Evolutionary conservation across 2,888 invertebrate species (phyloP).

Genomic region (Mesorhabditis sp.): DNA sequence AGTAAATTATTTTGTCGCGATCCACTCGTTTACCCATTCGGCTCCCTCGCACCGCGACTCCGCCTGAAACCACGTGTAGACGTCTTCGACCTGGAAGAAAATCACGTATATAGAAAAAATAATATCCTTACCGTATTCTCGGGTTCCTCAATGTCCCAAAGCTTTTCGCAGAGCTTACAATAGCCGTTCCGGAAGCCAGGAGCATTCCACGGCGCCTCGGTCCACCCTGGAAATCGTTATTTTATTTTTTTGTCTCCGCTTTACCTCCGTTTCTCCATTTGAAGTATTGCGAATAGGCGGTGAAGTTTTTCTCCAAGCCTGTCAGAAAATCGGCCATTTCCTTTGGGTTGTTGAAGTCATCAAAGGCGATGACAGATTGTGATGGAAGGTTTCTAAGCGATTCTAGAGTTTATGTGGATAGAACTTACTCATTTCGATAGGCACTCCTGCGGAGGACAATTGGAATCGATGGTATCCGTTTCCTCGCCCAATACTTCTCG

Average conservation of each 20-base stretch:
- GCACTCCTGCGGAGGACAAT: slow-evolving; percentile 46
- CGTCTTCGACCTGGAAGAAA: slow-evolving; percentile 28
- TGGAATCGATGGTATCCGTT: slow-evolving; percentile 39
- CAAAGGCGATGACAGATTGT: slow-evolving; percentile 51
- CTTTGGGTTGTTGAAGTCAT: slow-evolving; percentile 43
- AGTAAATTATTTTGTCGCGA: background rate
- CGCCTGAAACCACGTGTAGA: slow-evolving; percentile 35
- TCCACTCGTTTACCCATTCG: slow-evolving; percentile 32
- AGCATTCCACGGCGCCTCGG: slow-evolving; percentile 49
- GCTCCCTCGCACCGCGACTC: slow-evolving; percentile 37
- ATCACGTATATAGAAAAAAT: background rate
- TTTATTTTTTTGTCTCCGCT: background rate
- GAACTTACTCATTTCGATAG: slow-evolving; percentile 24
- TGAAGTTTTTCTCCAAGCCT: slow-evolving; percentile 24
- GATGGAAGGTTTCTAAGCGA: slow-evolving; percentile 40
- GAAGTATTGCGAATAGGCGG: slow-evolving; percentile 49
- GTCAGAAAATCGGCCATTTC: slow-evolving; percentile 45
- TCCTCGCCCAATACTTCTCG: slow-evolving; percentile 49
- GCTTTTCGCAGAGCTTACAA: slow-evolving; percentile 34
- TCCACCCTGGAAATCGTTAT: slow-evolving; percentile 30
- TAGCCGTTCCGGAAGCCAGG: slow-evolving; percentile 45
- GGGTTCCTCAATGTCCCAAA: slow-evolving; percentile 24
- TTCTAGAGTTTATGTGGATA: background rate
- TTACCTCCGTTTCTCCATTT: slow-evolving; percentile 43
- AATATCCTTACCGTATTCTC: slow-evolving; percentile 15